Evolutionary conservation across 1,140 invertebrate species (phyloP).

Genomic region (Camponotus vicinus): DNA sequence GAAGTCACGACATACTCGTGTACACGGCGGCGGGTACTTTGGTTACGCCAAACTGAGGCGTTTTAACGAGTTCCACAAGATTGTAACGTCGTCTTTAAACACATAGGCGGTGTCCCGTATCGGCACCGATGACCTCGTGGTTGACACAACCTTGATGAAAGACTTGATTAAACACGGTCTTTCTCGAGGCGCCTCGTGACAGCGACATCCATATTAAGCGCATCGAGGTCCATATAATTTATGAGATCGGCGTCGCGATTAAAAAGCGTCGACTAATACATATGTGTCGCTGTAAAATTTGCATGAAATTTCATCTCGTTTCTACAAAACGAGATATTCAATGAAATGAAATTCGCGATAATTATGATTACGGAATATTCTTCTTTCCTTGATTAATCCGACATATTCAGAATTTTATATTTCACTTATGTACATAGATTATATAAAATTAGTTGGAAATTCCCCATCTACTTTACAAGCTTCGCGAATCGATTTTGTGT

Average conservation of each 20-base stretch:
- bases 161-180: constrained; percentile 53
- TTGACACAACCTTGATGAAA: constrained; percentile 62
- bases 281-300: constrained; percentile 35
- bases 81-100: constrained; percentile 39
- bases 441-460: not conserved
- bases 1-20: constrained; percentile 74
- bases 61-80: constrained; percentile 70
- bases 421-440: not conserved
- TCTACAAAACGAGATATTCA: not conserved
- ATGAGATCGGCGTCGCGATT: constrained; percentile 20
- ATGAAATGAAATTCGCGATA: not conserved
- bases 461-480: not conserved
- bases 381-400: not conserved
- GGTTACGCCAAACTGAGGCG: constrained; percentile 73
- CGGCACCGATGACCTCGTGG: constrained; percentile 59
- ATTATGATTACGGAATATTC: not conserved
- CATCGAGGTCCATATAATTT: constrained; percentile 46
- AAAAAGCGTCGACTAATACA: not conserved
- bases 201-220: constrained; percentile 56
- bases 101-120: constrained; percentile 55
- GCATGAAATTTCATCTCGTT: constrained; percentile 12
- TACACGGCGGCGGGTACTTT: constrained; percentile 66
- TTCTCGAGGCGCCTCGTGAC: constrained; percentile 27
- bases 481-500: not conserved
- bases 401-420: not conserved